Evolutionary conservation across 2,113 vertebrate genomes (phyloP), one percentile per base, ranked within the genome.

Genomic region (Gymnocephalus cernua): DNA sequence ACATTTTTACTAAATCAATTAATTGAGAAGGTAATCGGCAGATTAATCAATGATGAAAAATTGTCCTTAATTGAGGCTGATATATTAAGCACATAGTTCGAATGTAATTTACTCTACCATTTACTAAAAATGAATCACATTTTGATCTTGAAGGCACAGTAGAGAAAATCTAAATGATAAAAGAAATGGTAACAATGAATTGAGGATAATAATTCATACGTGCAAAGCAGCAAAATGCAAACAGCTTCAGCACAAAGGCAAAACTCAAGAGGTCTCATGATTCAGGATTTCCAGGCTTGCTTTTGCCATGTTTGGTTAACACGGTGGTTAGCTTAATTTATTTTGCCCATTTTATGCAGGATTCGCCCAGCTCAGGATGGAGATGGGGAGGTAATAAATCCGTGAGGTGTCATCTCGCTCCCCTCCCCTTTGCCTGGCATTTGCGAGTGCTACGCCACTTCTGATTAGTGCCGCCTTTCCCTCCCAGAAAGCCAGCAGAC

Each of bases 381-480:
- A 89, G 87, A 77, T 51, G 79, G 84, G 85, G 86, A 88, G 91
- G 93, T 92, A 94, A 93, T 94, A 94, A 94, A 94, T 95, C 94
- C 91, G 83, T 88, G 92, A 93, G 89, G 85, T 93, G 93, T 94
- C 93, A 94, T 94, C 88, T 89, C 48, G 14, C 80, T 89, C 75
- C 83, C 90, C 90, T 86, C 88, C 92, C 82, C 87, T 90, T 74
- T 82, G 76, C 89, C 89, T 88, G 85, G 79, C 89, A 88, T 86
- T 59, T 75, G 73, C 78, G 72, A 74, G 88, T 45, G 85, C 86
- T 74, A 90, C 69, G 93, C 93, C 94, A 94, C 91, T 94, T 93
- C 91, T 93, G 92, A 95, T 95, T 94, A 95, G 91, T 87, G 68
- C 89, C 71, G 79, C 91, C 89, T 88, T 88, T 93, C 90, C 91